A percentile compares a stretch with the other conserved stretches of the same genome.
Evolutionary conservation across 2,797 vertebrate genomes (phyloP).

Genomic region (Champsocephalus gunnari): DNA sequence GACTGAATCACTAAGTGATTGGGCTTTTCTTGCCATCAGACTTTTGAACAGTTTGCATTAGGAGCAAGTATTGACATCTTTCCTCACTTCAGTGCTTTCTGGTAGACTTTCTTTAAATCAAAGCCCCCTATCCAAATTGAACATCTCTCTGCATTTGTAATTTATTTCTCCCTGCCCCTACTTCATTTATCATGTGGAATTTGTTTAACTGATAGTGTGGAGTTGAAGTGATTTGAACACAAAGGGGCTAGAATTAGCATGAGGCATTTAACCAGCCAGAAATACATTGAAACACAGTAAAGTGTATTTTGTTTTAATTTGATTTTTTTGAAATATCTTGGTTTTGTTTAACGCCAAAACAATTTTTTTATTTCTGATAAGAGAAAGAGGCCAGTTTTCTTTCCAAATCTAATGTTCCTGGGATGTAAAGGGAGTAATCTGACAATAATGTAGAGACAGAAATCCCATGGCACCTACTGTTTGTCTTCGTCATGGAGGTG

Average conservation of each 20-base stretch:
- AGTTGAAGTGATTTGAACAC: neutral
- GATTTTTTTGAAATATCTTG: neutral
- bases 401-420: neutral
- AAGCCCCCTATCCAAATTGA: neutral
- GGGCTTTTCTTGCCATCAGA: constrained; percentile 33
- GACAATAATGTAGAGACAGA: neutral
- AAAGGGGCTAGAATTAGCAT: neutral
- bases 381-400: neutral
- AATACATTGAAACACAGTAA: too few relatives aligned
- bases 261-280: neutral
- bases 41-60: constrained; percentile 27
- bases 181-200: constrained; percentile 1
- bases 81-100: constrained; percentile 16
- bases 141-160: neutral
- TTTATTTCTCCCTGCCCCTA: neutral
- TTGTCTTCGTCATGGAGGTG: neutral
- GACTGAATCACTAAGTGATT: constrained; percentile 16
- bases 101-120: constrained; percentile 7
- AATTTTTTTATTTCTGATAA: neutral
- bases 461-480: neutral
- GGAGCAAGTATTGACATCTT: constrained; percentile 18
- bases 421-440: accelerated
- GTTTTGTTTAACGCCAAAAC: neutral
- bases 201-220: constrained; percentile 1
- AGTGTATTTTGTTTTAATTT: neutral